These are phyloP conservation scores for Pogonocichla stellata DNA, from an alignment of 2,113 vertebrate species.

Conservation along the genomic window DNA sequence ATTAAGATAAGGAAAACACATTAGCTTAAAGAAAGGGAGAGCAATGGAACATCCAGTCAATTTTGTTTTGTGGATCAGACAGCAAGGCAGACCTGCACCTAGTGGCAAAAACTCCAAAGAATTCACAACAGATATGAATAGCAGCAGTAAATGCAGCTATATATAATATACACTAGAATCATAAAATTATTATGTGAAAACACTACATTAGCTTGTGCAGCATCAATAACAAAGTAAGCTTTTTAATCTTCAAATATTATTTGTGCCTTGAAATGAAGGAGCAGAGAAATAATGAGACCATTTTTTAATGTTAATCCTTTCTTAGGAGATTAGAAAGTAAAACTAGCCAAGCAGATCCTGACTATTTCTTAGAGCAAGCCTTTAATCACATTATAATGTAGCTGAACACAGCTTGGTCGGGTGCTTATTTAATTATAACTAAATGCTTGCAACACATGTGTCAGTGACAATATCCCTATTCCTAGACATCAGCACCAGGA, in stretches of 20 bases:
- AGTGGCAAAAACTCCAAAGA: not conserved
- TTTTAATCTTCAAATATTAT: constrained; percentile 16
- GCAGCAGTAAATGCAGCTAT: not conserved
- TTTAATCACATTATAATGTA: constrained; percentile 64
- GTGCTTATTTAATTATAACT: constrained; percentile 56
- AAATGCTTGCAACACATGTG: constrained; percentile 26
- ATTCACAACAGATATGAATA: not conserved
- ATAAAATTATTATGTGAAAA: not conserved
- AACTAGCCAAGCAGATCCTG: constrained; percentile 50
- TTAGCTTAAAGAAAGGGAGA: not conserved
- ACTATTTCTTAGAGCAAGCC: constrained; percentile 38
- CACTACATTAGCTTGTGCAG: not conserved
- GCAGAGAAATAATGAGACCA: constrained; percentile 16
- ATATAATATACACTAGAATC: not conserved
- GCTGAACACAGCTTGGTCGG: not conserved
- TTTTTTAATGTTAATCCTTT: constrained; percentile 56
- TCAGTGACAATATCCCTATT: not conserved
- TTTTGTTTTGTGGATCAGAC: not conserved
- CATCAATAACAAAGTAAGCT: not conserved
- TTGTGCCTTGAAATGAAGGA: constrained; percentile 20
- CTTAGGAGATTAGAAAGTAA: constrained; percentile 57
- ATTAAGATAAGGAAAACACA: not conserved
- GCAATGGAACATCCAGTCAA: not conserved
- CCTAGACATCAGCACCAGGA: not conserved
- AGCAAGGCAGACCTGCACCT: not conserved